Evolutionary conservation across 2,797 vertebrate species (phyloP).

Genomic region (Halcyon leucocephala): DNA sequence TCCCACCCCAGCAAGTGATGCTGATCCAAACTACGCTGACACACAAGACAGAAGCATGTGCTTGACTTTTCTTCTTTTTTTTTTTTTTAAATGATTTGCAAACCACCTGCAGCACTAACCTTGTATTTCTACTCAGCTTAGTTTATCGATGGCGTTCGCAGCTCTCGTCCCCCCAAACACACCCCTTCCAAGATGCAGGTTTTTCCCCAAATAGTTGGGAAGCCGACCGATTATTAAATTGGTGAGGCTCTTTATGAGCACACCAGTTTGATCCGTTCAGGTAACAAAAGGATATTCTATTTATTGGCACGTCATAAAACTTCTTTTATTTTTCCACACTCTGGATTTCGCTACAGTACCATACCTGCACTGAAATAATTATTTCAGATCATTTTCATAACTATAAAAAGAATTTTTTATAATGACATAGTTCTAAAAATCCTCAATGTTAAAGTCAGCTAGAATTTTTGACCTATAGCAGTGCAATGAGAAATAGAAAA

Average conservation of each 20-base stretch:
- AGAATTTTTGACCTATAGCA: background rate
- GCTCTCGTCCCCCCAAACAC: background rate
- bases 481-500: background rate
- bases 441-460: background rate
- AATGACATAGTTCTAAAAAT: background rate
- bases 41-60: background rate
- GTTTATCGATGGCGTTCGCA: slow-evolving; percentile 19
- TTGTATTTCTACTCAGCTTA: background rate
- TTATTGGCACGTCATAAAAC: background rate
- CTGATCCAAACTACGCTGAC: background rate
- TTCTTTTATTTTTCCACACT: background rate
- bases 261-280: background rate
- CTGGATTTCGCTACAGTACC: slow-evolving; percentile 3
- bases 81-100: background rate
- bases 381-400: background rate
- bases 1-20: background rate
- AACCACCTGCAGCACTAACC: background rate
- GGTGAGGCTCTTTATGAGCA: slow-evolving; percentile 27
- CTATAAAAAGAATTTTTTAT: background rate
- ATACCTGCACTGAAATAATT: background rate
- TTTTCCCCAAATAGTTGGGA: background rate
- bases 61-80: background rate
- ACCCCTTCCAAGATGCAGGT: background rate
- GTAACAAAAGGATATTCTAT: slow-evolving; percentile 3
- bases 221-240: slow-evolving; percentile 48